These are phyloP conservation scores for Forbesichthys papilliferus DNA, from an alignment of 2,113 vertebrate genomes.

Conservation along the genomic window DNA sequence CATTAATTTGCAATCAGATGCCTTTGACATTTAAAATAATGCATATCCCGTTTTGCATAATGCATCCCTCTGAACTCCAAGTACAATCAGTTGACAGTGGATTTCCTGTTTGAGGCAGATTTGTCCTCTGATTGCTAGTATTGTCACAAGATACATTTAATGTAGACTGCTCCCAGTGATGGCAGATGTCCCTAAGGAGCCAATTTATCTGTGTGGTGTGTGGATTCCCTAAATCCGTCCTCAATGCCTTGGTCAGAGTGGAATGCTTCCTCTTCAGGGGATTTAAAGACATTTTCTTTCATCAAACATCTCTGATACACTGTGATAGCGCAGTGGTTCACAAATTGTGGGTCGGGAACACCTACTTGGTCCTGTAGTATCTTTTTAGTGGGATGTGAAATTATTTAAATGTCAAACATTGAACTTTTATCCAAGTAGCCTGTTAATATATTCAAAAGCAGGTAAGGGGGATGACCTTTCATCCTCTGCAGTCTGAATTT, in stretches of 20 bases:
- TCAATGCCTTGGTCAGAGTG: conserved; percentile 45
- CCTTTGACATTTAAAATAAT: conserved; percentile 44
- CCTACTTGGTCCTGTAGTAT: too few species aligned
- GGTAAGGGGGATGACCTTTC: too few species aligned
- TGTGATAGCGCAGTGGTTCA: too few species aligned
- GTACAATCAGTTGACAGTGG: conserved; percentile 2
- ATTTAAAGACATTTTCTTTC: conserved; percentile 28
- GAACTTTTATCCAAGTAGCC: too few species aligned
- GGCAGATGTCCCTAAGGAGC: conserved; percentile 46
- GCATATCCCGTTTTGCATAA: not conserved
- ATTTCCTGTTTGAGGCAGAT: conserved; percentile 1
- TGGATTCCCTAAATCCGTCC: conserved; percentile 40
- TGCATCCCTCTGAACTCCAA: not conserved
- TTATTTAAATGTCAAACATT: too few species aligned
- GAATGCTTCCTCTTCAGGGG: conserved; percentile 43
- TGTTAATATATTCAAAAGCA: too few species aligned
- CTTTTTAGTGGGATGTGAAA: too few species aligned
- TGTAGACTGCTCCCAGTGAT: conserved; percentile 49
- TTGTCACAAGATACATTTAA: conserved; percentile 27
- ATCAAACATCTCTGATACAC: not conserved
- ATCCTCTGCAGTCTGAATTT: too few species aligned
- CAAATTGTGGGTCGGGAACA: too few species aligned
- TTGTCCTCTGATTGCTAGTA: conserved; percentile 20
- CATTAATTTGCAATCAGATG: conserved; percentile 26
- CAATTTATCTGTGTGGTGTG: conserved; percentile 32